Conservation (phyloP, 2,888 invertebrate species). For the Parasteatoda lunata region DNA sequence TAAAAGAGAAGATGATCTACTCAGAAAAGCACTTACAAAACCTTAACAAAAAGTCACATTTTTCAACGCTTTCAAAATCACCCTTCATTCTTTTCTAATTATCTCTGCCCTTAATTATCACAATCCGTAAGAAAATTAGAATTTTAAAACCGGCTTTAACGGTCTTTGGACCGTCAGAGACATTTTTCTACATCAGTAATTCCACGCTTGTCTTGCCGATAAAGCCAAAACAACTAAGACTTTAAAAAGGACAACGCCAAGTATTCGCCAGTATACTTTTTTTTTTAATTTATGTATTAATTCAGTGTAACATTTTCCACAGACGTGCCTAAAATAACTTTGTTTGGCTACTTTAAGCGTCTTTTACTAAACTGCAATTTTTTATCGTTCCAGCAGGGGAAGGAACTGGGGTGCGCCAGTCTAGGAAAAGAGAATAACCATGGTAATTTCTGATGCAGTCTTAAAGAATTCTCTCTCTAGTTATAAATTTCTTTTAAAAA, state of each 20-base stretch:
- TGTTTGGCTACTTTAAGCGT: conserved; percentile 28
- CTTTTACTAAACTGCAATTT: conserved; percentile 33
- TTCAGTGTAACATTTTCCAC: conserved; percentile 40
- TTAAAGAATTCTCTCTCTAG: conserved; percentile 25
- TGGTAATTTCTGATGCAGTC: conserved; percentile 40
- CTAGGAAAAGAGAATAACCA: neutral
- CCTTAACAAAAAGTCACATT: conserved; percentile 24
- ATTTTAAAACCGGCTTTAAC: conserved; percentile 10
- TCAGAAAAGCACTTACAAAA: conserved; percentile 24
- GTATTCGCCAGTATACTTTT: neutral
- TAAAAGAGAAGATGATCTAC: conserved; percentile 33
- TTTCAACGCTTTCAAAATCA: conserved; percentile 8
- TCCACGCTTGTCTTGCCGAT: conserved; percentile 2
- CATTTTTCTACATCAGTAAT: conserved; percentile 49
- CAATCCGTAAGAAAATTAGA: conserved; percentile 57
- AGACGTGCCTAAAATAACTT: conserved; percentile 58
- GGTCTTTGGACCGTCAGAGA: conserved; percentile 12
- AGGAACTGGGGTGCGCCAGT: neutral
- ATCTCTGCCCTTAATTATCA: conserved; percentile 51
- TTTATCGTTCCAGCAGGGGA: conserved; percentile 4
- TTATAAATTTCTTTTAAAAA: conserved; percentile 54
- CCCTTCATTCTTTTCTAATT: conserved; percentile 32
- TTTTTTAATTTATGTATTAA: conserved; percentile 50
- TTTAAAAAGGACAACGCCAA: conserved; percentile 8
- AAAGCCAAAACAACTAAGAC: conserved; percentile 30